Base-by-base conservation (phyloP, 1,140 invertebrate species). In the Archivesica marissinica region DNA sequence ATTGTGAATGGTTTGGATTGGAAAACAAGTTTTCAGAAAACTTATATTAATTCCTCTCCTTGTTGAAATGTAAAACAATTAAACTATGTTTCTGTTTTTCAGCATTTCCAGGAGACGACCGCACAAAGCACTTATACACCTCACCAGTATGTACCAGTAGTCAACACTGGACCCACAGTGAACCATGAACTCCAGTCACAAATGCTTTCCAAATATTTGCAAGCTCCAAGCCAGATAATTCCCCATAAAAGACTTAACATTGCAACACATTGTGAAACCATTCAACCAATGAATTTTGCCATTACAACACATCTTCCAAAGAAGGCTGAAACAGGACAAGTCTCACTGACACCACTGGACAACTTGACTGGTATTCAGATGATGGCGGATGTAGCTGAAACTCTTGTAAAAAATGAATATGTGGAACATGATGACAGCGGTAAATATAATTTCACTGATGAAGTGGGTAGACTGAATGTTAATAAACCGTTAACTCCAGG, bases 341-440 rank as follows among this genome's bases (percentile, higher is more conserved):
- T 64, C 13, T 23, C 38, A 7, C 41, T 15, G 47, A 7, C 66
- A 25, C n/a, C 66, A 1, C 15, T 70, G 7, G 68, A 47, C 17
- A 30, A 25, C 20, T 25, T 47, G 2, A 47, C 68, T 33, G 68
- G 68, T 4, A 72, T 72, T 72, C 39, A 44, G 20, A 47, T 72
- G 68, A 72, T 50, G 50, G 68, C 68, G 0, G 50, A 44, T 72
- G 68, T 44, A 50, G 68, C 68, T 20, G 68, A 50, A 72, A 30
- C n/a, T 30, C 23, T 72, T 47, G 59, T 13, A 17, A 64, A 35
- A 64, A 33, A 25, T 17, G 59, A 25, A 1, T 9, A 35, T 13
- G 2, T 11, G 15, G 59, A 35, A 64, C 33, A 13, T 17, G 30
- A 64, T 25, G 23, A n/a, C 17, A 52, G 23, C 23, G 6, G 50